Percentiles rank a stretch among this genome's conserved stretches.
Conservation (phyloP, 2,797 vertebrate genomes). For the Hypotaenidia philippensis region DNA sequence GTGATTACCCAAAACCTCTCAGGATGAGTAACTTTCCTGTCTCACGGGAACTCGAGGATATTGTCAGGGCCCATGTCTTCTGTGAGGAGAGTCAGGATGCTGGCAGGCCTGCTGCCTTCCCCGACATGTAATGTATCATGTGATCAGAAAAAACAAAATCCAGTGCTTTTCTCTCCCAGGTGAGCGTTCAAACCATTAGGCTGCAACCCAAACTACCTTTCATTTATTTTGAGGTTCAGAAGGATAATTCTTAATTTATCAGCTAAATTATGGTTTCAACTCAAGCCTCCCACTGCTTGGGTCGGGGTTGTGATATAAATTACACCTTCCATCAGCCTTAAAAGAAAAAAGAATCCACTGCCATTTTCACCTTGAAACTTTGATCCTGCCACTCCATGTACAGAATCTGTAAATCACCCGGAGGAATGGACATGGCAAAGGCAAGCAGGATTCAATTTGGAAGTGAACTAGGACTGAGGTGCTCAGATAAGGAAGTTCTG, state of each 20-base stretch:
- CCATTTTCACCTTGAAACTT: not conserved
- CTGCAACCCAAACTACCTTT: not conserved
- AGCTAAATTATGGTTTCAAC: not conserved
- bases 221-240: not conserved
- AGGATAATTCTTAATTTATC: not conserved
- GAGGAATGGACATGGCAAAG: not conserved
- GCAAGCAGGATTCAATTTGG: not conserved
- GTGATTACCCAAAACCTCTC: too few species aligned
- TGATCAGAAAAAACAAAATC: not conserved
- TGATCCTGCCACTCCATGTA: not conserved
- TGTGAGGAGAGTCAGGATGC: too few species aligned
- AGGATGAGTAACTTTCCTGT: too few species aligned
- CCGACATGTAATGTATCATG: not conserved
- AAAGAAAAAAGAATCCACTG: not conserved
- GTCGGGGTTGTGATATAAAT: not conserved
- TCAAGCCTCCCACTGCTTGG: not conserved
- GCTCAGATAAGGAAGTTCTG: not conserved
- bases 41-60: too few species aligned
- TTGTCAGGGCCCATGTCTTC: too few species aligned
- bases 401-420: not conserved
- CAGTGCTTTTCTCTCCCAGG: not conserved
- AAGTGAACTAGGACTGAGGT: not conserved
- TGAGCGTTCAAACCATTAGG: not conserved
- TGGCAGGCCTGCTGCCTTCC: too few species aligned
- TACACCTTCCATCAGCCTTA: not conserved